phyloP scores from a whole-genome alignment of 2,113 vertebrate species.

The Tautogolabrus adspersus region DNA sequence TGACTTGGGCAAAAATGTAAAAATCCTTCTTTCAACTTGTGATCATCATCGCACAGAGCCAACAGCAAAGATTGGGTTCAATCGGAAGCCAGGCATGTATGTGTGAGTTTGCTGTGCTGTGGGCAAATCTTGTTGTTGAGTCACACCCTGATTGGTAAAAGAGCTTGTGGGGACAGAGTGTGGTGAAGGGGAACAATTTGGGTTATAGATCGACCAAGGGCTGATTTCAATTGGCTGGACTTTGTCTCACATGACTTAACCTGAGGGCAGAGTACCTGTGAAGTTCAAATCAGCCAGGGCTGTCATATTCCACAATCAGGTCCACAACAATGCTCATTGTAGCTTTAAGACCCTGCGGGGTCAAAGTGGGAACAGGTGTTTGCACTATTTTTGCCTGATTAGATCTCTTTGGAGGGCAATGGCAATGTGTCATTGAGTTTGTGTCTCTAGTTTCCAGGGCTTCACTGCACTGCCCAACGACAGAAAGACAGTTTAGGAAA shows the following conservation, averaged over 20 bases:
- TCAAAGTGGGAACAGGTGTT: neutral
- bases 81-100: neutral
- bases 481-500: too few relatives aligned
- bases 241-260: neutral
- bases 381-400: neutral
- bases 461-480: too few relatives aligned
- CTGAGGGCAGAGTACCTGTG: slow-evolving; percentile 4
- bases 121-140: slow-evolving; percentile 47
- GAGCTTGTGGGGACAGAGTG: slow-evolving; percentile 21
- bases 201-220: slow-evolving; percentile 6
- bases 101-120: neutral
- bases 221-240: slow-evolving; percentile 13
- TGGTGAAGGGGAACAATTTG: slow-evolving; percentile 16
- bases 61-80: slow-evolving; percentile 17
- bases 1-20: slow-evolving; percentile 32
- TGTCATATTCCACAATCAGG: neutral
- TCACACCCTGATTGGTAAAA: slow-evolving; percentile 42
- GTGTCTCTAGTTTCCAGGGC: neutral
- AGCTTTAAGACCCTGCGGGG: too few relatives aligned
- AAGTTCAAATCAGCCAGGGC: neutral
- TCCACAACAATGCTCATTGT: neutral
- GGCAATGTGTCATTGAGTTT: neutral
- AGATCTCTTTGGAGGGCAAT: neutral
- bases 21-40: slow-evolving; percentile 31
- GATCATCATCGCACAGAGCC: slow-evolving; percentile 17